Percentiles rank a stretch among this genome's conserved stretches.
These are phyloP conservation scores for Dicyrtoma fusca DNA, from an alignment of 2,888 invertebrate genomes.

Conservation along the genomic window DNA sequence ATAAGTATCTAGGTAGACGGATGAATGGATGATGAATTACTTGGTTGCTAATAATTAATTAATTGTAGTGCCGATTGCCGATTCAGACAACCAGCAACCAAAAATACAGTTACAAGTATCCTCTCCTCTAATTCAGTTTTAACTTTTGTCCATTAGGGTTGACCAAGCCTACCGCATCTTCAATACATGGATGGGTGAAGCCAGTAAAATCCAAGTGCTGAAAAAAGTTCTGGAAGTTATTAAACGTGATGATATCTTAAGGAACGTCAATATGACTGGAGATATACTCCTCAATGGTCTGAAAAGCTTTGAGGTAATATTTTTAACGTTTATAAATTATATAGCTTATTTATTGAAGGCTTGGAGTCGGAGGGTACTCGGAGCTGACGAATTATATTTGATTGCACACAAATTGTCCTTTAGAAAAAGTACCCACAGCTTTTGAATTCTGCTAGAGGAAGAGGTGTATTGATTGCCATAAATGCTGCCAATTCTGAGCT, in stretches of 20 bases:
- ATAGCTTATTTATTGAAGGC: too few species aligned
- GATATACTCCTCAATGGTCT: constrained; percentile 62
- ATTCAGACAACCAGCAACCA: too few species aligned
- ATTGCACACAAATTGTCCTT: constrained; percentile 62
- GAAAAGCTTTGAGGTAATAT: constrained; percentile 61
- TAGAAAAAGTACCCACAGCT: constrained; percentile 73
- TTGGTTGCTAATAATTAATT: too few species aligned
- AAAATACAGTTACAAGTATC: too few species aligned
- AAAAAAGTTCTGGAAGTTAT: constrained; percentile 83
- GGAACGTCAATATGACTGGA: constrained; percentile 73
- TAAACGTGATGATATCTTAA: constrained; percentile 75
- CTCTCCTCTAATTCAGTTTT: too few species aligned
- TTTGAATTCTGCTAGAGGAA: constrained; percentile 79
- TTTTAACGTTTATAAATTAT: not conserved
- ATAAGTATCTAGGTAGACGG: too few species aligned
- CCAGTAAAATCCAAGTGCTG: constrained; percentile 84
- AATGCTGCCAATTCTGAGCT: constrained; percentile 68
- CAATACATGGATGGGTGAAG: constrained; percentile 99
- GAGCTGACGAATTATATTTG: too few species aligned
- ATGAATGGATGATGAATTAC: too few species aligned
- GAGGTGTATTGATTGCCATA: constrained; percentile 85
- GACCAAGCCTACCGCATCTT: constrained; percentile 84
- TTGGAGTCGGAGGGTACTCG: too few species aligned
- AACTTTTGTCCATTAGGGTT: constrained; percentile 64
- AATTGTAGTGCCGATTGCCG: too few species aligned